Conservation (phyloP, 2,797 vertebrate species). For the Brachyalestes nurse region DNA sequence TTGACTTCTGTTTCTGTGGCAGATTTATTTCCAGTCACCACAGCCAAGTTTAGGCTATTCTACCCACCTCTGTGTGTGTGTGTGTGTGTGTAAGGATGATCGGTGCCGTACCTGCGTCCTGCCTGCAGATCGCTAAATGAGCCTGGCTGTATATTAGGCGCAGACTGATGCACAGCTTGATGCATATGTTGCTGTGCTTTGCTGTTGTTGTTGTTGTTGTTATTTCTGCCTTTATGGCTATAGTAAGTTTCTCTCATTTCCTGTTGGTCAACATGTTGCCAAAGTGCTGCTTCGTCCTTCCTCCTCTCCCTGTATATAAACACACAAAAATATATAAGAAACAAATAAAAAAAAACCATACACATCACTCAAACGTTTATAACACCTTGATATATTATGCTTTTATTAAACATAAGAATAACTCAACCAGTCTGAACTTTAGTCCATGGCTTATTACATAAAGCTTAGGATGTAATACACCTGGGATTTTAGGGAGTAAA, state of each 20-base stretch:
- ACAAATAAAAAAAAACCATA: background rate
- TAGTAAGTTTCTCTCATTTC: conserved; percentile 73
- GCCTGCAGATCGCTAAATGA: background rate
- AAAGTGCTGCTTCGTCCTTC: conserved; percentile 67
- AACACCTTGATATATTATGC: too few relatives aligned
- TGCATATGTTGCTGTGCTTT: conserved; percentile 37
- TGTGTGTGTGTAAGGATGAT: too few relatives aligned
- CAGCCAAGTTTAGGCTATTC: too few relatives aligned
- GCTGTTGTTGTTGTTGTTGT: conserved; percentile 79
- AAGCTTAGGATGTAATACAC: too few relatives aligned
- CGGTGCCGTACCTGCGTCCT: conserved; percentile 16
- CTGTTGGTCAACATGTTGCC: conserved; percentile 80
- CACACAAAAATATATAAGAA: background rate
- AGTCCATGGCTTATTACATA: too few relatives aligned
- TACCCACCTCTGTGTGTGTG: background rate
- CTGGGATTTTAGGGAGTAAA: too few relatives aligned
- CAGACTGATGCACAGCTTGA: background rate
- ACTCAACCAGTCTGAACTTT: too few relatives aligned
- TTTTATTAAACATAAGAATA: too few relatives aligned
- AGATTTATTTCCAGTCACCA: too few relatives aligned
- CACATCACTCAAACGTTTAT: too few relatives aligned
- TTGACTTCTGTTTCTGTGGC: too few relatives aligned
- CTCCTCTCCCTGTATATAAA: conserved; percentile 18
- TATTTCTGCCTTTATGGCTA: conserved; percentile 81
- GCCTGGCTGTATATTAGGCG: background rate